Base-by-base conservation (phyloP, 2,888 invertebrate genomes). In the Acleris holmiana region DNA sequence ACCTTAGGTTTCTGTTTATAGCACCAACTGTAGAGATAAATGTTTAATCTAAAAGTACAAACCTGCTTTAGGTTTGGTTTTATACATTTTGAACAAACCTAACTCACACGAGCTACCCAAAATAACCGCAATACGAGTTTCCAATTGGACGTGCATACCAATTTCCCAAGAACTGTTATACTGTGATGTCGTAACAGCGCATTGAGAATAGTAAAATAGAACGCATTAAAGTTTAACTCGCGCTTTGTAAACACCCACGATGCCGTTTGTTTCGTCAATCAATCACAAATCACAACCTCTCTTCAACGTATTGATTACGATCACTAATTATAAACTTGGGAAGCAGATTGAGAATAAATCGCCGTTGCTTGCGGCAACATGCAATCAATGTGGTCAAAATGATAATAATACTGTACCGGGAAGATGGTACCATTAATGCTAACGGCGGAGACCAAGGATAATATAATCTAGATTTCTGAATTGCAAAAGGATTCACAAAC, bases 171-270 rank as follows among this genome's bases (percentile, higher is more conserved):
- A 59, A 49, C 65, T 55, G 60, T 65, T 65, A 65, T 59, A 46
- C 44, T 50, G 54, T 10, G 59, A 61, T 69, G 62, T 64, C 57
- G 67, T 60, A 64, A 67, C 53, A 56, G 49, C 65, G 71, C 67
- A 62, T 69, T 66, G 61, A 70, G 69, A 71, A 67, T 71, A 69
- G 72, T 74, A 68, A 79, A 80, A 76, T 80, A 74, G 76, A 78
- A 76, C 73, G 71, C 79, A 78, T 78, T 77, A 78, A 70, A 69
- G 60, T 71, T 72, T 70, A 75, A 67, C 69, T 61, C 71, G 67
- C 66, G 75, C 69, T 71, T 76, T 77, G 72, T 76, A 71, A 75
- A 80, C 80, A 76, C 82, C 82, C 78, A 83, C 82, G 75, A 71
- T 70, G 44, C 49, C 44, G 67, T 70, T 67, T 68, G 73, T 76